Evolutionary conservation across 2,888 invertebrate genomes (phyloP), one percentile per base, ranked within the genome.

Genomic region (Trachelus stipa): DNA sequence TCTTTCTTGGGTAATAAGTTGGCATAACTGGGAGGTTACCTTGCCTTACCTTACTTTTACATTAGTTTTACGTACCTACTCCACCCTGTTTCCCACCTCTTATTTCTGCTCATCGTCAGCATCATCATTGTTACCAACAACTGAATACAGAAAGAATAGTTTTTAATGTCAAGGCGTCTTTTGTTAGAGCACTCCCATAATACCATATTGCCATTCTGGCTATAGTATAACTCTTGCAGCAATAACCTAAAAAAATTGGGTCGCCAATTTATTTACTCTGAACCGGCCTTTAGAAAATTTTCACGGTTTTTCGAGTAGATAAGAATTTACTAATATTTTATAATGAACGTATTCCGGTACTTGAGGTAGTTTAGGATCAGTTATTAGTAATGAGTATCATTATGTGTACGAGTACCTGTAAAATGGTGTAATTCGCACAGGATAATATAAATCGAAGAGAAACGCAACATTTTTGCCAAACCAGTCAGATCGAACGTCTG

Each of bases 1-100:
- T 73, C 56, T 79, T 80, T 85, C 83, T 87, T 86, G 84, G 78
- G 82, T 80, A 86, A 88, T 82, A 76, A 79, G 77, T 37, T 83
- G 80, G 82, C 86, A 87, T 87, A 86, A 85, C 86, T 87, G 82
- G 83, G 83, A 84, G 83, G 83, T 84, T 84, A 83, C 80, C 83
- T 83, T 84, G 85, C 76, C 81, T 76, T 76, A 77, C 77, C 73
- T 76, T 33, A 79, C 80, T 76, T 74, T 79, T 80, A 81, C 81
- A 56, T 56, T 56, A 23, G 23, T 56, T 56, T 56, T 56, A 56
- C 23, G 23, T 23, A 75, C 77, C 81, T 78, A 81, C 81, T 80
- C 83, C 80, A 83, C 83, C 81, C 73, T 74, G n/a, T 74, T 75
- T 75, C 69, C 77, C 74, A 76, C 76, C 73, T 30, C 33, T 69